Evolutionary conservation across 2,888 invertebrate genomes (phyloP).

Genomic region (Osmoderma eremita): DNA sequence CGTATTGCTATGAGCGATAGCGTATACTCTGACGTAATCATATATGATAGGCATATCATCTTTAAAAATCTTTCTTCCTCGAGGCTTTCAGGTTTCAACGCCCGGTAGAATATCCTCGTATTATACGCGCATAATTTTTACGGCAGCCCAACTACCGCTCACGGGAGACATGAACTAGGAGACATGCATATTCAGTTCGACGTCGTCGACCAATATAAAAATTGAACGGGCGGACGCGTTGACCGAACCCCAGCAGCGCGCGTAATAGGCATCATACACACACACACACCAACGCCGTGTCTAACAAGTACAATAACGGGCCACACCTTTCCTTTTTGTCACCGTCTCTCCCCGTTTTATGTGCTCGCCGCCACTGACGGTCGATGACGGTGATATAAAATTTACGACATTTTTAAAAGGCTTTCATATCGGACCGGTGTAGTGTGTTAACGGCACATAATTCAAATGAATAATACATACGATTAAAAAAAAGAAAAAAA

Average conservation of each 20-base stretch:
- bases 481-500: no score
- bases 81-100: not conserved
- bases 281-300: no score
- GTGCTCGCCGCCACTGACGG: not conserved
- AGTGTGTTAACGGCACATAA: not conserved
- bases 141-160: slow-evolving; percentile 1
- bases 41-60: not conserved
- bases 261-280: no score
- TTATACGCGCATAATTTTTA: not conserved
- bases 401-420: slow-evolving; percentile 23
- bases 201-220: slow-evolving; percentile 27
- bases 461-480: no score
- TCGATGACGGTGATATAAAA: slow-evolving; percentile 11
- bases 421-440: slow-evolving; percentile 8
- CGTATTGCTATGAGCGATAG: not conserved
- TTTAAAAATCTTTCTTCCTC: no score
- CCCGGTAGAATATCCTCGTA: not conserved
- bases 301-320: no score
- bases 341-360: no score
- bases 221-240: slow-evolving; percentile 3
- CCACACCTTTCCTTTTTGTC: no score
- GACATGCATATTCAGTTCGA: slow-evolving; percentile 25
- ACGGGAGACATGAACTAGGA: slow-evolving; percentile 17
- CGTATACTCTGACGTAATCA: no score
- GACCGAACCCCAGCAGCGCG: no score